phyloP scores from a whole-genome alignment of 2,888 invertebrate genomes.

The Hetaerina titia region DNA sequence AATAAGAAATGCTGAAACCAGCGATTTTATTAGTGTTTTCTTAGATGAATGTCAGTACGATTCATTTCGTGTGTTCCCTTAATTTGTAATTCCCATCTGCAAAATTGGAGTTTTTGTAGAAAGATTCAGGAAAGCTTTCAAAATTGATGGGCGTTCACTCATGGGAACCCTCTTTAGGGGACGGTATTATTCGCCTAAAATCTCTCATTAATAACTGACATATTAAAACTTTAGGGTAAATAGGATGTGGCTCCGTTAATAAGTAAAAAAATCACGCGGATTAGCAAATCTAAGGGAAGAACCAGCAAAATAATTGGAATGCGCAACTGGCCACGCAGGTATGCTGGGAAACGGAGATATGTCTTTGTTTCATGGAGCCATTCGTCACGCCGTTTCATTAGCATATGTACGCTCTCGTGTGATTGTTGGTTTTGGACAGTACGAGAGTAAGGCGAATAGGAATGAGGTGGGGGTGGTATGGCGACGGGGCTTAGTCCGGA shows the following conservation, averaged over 20 bases:
- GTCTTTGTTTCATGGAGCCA: conserved; percentile 5
- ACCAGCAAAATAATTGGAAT: neutral
- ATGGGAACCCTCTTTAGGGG: neutral
- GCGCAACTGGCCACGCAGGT: neutral
- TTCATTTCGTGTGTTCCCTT: no score
- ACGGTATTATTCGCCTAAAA: neutral
- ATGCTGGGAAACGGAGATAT: neutral
- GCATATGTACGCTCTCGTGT: conserved; percentile 5
- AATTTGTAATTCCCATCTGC: no score
- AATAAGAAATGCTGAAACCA: no score
- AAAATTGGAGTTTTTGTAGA: neutral
- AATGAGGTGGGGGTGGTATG: neutral
- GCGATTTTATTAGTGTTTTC: no score
- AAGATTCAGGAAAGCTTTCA: neutral
- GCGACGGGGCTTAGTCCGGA: neutral
- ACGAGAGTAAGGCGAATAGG: neutral
- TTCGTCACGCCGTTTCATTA: conserved; percentile 47
- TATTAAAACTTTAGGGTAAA: neutral
- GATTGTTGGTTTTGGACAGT: conserved; percentile 43
- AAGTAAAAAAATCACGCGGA: neutral
- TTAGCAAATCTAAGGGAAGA: neutral
- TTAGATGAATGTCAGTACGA: no score
- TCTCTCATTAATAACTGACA: neutral
- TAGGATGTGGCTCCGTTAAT: neutral
- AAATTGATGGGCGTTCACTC: neutral